Base-by-base conservation (phyloP, 2,888 invertebrate genomes). In the Dusona sp. region DNA sequence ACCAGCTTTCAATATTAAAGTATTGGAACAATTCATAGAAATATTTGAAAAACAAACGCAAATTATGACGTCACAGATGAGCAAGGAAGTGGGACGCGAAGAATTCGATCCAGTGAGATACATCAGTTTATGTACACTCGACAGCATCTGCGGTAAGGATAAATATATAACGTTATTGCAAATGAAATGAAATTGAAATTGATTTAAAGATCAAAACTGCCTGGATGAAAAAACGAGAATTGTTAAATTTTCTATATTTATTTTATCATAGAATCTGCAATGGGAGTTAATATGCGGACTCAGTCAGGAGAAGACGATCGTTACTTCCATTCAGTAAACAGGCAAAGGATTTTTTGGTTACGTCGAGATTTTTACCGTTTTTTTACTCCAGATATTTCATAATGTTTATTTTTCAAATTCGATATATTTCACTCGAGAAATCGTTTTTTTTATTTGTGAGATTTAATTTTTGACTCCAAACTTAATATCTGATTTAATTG, bases 241-340 rank as follows among this genome's bases (percentile, higher is more conserved):
- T 33, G 33, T 33, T 2, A 33, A 33, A 33, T 33, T 33, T 33
- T 33, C 4, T 33, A 4, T 4, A 33, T 33, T 33, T 2, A 33
- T 33, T 33, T 33, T 4, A 51, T 61, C 67, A 29, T 45, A 88
- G 88, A 88, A 81, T 85, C 88, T 42, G 87, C 88, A 11, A 88
- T 88, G 88, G 88, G 88, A 11, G 84, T 88, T 6, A 33, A 72
- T 1, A 38, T 88, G 13, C 74, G 82, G 45, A 85, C 85, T 42
- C 88, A 88, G 54, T 70, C 78, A 22, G 79, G 84, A 54, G 13
- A 42, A 13, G 54, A 78, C 72, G 65, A 22, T 73, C 70, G 77
- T 33, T 88, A 83, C 48, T 75, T 88, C 38, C 61, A 83, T 29
- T 70, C 85, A 13, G 83, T 80, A 22, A 88, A 74, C 33, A 85